Evolutionary conservation across 1,140 invertebrate species (phyloP).

Genomic region (Lethocerus indicus): DNA sequence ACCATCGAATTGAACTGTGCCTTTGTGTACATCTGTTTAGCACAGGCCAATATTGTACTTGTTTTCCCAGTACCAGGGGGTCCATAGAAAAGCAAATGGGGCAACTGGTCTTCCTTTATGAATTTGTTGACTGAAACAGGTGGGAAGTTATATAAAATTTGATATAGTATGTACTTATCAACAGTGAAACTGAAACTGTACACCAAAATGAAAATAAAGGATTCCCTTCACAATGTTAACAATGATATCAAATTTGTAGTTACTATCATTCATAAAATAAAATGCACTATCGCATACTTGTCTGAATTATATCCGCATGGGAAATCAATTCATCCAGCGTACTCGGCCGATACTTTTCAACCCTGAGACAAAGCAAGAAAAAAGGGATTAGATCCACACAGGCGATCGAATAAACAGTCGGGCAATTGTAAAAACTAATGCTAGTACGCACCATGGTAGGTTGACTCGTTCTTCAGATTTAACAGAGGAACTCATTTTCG

Average conservation of each 20-base stretch:
- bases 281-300: too few species aligned
- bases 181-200: slow-evolving; percentile 2
- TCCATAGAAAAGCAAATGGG: slow-evolving; percentile 95
- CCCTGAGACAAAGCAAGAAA: slow-evolving; percentile 64
- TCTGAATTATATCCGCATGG: slow-evolving; percentile 91
- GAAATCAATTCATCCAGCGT: slow-evolving; percentile 86
- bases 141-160: slow-evolving; percentile 10
- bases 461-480: too few species aligned
- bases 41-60: slow-evolving; percentile 93
- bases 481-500: too few species aligned
- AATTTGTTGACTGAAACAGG: slow-evolving; percentile 73
- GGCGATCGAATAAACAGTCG: too few species aligned
- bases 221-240: not conserved
- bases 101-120: slow-evolving; percentile 80
- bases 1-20: slow-evolving; percentile 80
- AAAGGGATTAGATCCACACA: too few species aligned
- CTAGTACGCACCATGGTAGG: too few species aligned
- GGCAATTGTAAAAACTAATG: too few species aligned
- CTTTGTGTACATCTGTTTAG: slow-evolving; percentile 78
- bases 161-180: slow-evolving; percentile 2
- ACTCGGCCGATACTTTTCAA: slow-evolving; percentile 93
- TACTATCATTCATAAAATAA: too few species aligned
- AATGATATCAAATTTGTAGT: slow-evolving; percentile 3
- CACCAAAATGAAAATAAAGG: not conserved
- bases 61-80: slow-evolving; percentile 98